Evolutionary conservation across 2,113 vertebrate genomes (phyloP).

Genomic region (Sturnus vulgaris): DNA sequence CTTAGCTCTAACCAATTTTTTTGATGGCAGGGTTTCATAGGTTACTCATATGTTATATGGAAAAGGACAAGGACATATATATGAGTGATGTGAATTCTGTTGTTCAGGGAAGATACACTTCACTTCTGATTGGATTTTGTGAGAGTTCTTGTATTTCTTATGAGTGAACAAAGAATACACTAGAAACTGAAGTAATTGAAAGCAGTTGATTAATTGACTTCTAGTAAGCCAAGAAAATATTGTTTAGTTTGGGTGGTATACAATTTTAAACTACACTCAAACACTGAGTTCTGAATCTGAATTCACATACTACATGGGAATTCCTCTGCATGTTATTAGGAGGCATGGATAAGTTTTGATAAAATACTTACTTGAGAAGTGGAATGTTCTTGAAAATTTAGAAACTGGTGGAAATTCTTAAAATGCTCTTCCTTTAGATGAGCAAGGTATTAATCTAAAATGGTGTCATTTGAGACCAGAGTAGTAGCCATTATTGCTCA

Average conservation of each 20-base stretch:
- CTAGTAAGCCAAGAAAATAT: not conserved
- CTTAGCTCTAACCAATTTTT: not conserved
- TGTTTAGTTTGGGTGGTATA: not conserved
- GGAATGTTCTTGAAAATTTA: not conserved
- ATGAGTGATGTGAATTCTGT: not conserved
- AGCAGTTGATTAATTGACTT: not conserved
- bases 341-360: not conserved
- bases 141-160: not conserved
- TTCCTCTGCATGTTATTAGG: not conserved
- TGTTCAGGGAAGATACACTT: not conserved
- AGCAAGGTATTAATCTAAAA: not conserved
- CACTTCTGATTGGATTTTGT: not conserved
- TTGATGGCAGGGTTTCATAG: not conserved
- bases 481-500: not conserved
- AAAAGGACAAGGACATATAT: not conserved
- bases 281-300: not conserved
- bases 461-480: not conserved
- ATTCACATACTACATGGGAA: not conserved
- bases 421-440: not conserved
- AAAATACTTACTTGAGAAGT: not conserved
- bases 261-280: not conserved
- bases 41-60: not conserved
- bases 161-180: not conserved
- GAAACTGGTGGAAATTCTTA: not conserved
- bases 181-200: not conserved